A percentile compares a stretch with the other conserved stretches of the same genome.
Evolutionary conservation across 92 coral and sea anemone species (phyloP).

Genomic region (Epizoanthus ramosus): DNA sequence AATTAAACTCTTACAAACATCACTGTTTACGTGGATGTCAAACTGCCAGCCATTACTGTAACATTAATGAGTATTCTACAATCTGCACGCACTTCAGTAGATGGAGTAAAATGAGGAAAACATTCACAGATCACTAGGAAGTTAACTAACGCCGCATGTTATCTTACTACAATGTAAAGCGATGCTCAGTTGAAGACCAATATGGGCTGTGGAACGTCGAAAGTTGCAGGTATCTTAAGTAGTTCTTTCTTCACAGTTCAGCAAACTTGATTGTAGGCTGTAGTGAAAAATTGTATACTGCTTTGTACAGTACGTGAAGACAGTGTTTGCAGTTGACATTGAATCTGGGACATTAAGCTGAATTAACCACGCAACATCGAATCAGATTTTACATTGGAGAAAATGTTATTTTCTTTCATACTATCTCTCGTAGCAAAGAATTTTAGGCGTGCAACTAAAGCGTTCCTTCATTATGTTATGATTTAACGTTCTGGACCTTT

Average conservation of each 20-base stretch:
- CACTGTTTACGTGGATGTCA: constrained; percentile 3
- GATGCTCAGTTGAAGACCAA: neutral
- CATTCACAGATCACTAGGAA: too few relatives aligned
- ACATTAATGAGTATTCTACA: neutral
- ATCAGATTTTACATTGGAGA: too few relatives aligned
- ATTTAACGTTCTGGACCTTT: too few relatives aligned
- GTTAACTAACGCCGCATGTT: neutral
- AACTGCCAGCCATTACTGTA: neutral
- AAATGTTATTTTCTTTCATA: too few relatives aligned
- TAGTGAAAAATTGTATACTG: neutral
- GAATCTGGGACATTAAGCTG: neutral
- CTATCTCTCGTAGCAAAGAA: too few relatives aligned
- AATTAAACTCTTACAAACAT: constrained; percentile 10
- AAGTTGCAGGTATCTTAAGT: neutral
- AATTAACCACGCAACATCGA: neutral
- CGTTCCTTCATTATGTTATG: too few relatives aligned
- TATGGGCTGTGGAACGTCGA: constrained; percentile 24
- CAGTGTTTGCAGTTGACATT: neutral
- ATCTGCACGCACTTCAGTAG: neutral
- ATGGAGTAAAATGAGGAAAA: neutral
- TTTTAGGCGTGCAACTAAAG: too few relatives aligned
- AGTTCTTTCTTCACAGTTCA: neutral
- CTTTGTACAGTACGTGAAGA: neutral
- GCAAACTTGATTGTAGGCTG: neutral
- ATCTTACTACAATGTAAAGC: neutral